Evolutionary conservation across 2,888 invertebrate species (phyloP).

Genomic region (Melieria crassipennis): DNA sequence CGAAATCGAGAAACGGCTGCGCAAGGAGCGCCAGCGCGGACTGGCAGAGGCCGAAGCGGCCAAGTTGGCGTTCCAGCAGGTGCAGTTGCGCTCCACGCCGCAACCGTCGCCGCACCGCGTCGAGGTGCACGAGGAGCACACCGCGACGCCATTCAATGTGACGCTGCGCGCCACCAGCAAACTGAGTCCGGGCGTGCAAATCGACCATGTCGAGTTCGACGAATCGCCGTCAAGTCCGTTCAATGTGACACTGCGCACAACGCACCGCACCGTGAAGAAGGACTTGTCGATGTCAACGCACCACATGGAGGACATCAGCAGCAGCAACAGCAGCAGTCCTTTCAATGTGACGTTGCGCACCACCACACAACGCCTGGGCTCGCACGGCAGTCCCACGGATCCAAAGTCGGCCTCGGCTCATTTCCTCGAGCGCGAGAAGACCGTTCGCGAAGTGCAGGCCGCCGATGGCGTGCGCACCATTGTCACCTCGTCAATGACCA

Average conservation of each 20-base stretch:
- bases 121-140: slow-evolving; percentile 54
- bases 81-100: slow-evolving; percentile 71
- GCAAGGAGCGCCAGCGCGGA: slow-evolving; percentile 68
- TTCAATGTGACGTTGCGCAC: slow-evolving; percentile 48
- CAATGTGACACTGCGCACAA: slow-evolving; percentile 54
- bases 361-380: slow-evolving; percentile 32
- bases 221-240: slow-evolving; percentile 52
- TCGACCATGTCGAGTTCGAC: slow-evolving; percentile 44
- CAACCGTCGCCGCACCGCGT: slow-evolving; percentile 67
- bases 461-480: slow-evolving; percentile 62
- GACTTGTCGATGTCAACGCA: slow-evolving; percentile 47
- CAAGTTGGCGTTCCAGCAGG: slow-evolving; percentile 68
- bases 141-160: slow-evolving; percentile 61
- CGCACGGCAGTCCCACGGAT: slow-evolving; percentile 63
- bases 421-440: slow-evolving; percentile 78
- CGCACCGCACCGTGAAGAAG: slow-evolving; percentile 38
- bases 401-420: slow-evolving; percentile 72
- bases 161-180: slow-evolving; percentile 67
- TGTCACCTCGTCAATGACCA: slow-evolving; percentile 60
- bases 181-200: slow-evolving; percentile 51
- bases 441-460: slow-evolving; percentile 69
- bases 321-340: slow-evolving; percentile 51
- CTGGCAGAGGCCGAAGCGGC: slow-evolving; percentile 66
- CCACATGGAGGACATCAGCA: slow-evolving; percentile 69
- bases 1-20: slow-evolving; percentile 71